Conservation (phyloP, 1,140 invertebrate genomes). For the Drosophila arizonae region DNA sequence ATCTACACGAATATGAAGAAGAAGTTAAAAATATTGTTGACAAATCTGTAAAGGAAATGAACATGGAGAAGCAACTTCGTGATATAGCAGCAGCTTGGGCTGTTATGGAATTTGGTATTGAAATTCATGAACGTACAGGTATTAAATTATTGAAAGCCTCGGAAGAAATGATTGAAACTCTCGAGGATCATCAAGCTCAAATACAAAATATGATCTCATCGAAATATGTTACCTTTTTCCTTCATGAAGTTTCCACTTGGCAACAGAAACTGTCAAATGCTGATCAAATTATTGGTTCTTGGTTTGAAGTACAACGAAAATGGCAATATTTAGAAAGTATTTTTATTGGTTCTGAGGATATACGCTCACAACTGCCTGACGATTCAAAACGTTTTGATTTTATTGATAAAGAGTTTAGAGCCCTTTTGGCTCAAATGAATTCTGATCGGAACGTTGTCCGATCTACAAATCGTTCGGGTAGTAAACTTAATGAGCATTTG, state of each 20-base stretch:
- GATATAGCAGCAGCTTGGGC: constrained; percentile 94
- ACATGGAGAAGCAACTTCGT: constrained; percentile 92
- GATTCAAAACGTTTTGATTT: constrained; percentile 95
- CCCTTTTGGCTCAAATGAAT: constrained; percentile 83
- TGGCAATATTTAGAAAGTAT: constrained; percentile 98
- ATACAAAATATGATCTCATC: constrained; percentile 96
- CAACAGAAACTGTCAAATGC: constrained; percentile 94
- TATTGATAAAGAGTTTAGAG: constrained; percentile 93
- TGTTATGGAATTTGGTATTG: constrained; percentile 91
- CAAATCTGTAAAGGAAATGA: constrained; percentile 97
- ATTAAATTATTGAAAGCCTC: constrained; percentile 90
- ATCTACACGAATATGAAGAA: constrained; percentile 96
- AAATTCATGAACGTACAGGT: constrained; percentile 91
- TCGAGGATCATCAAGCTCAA: constrained; percentile 98
- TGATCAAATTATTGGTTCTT: constrained; percentile 92
- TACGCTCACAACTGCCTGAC: constrained; percentile 94
- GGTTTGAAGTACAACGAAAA: constrained; percentile 96
- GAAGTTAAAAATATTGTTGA: constrained; percentile 98
- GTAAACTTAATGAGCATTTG: constrained; percentile 89
- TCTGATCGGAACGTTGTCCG: constrained; percentile 90
- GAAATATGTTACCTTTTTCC: constrained; percentile 94
- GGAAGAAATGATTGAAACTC: constrained; percentile 94
- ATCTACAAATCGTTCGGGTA: constrained; percentile 91
- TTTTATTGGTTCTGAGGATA: constrained; percentile 98
- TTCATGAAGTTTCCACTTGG: constrained; percentile 94